phyloP scores from a whole-genome alignment of 2,888 invertebrate species.

The Busseola fusca region DNA sequence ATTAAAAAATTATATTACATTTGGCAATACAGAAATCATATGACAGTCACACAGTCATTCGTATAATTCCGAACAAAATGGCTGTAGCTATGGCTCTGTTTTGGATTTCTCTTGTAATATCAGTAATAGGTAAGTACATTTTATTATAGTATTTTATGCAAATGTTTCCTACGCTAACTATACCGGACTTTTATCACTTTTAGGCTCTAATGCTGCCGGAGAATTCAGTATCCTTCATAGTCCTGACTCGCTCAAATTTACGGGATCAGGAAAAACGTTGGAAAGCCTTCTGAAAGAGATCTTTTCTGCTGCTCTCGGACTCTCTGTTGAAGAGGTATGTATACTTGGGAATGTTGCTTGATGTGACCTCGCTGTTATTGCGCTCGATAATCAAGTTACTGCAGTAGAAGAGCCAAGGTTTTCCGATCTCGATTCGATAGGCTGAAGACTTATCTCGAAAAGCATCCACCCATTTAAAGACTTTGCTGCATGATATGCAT shows the following conservation, averaged over 20 bases:
- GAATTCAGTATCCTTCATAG: conserved; percentile 92
- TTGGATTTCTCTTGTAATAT: conserved; percentile 78
- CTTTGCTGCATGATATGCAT: background rate
- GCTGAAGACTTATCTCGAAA: too few relatives aligned
- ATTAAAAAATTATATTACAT: conserved; percentile 38
- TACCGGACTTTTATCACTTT: conserved; percentile 45
- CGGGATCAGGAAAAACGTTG: conserved; percentile 90
- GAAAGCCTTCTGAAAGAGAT: conserved; percentile 92
- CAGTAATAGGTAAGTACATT: conserved; percentile 79
- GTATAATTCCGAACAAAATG: conserved; percentile 78
- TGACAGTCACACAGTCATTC: conserved; percentile 84
- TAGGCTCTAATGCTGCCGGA: conserved; percentile 89
- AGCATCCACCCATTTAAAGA: background rate
- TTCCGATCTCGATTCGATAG: background rate
- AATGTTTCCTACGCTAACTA: background rate
- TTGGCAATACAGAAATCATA: conserved; percentile 82
- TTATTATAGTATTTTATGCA: background rate
- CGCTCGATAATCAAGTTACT: background rate
- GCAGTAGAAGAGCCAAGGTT: background rate
- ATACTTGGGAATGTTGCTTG: background rate
- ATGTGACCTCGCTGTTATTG: background rate
- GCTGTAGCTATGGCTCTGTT: conserved; percentile 81
- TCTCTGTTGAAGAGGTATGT: conserved; percentile 91
- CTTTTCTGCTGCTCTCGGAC: conserved; percentile 92
- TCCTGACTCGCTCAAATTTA: conserved; percentile 91